phyloP scores from a whole-genome alignment of 2,888 invertebrate species.

The Cenopis cana region DNA sequence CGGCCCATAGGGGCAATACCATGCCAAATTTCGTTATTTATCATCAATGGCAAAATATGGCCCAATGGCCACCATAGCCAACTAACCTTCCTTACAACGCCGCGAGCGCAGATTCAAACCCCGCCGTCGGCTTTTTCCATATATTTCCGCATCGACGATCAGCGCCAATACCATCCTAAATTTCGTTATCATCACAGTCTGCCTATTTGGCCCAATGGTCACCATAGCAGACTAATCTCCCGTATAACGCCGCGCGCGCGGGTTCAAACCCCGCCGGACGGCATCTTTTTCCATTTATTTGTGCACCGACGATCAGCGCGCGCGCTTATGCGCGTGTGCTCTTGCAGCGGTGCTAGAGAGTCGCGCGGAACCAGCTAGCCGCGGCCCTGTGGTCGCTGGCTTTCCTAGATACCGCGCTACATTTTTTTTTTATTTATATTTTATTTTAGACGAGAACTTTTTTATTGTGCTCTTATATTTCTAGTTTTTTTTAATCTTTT shows the following conservation, averaged over 20 bases:
- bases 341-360: constrained; percentile 65
- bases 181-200: constrained; percentile 2
- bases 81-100: background rate
- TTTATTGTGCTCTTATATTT: too few relatives aligned
- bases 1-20: too few relatives aligned
- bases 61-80: too few relatives aligned
- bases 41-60: too few relatives aligned
- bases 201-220: constrained; percentile 19
- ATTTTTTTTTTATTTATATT: constrained; percentile 44
- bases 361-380: constrained; percentile 61
- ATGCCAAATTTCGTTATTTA: constrained; percentile 15
- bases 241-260: constrained; percentile 1
- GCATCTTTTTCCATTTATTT: constrained; percentile 37
- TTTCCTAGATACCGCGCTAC: constrained; percentile 71
- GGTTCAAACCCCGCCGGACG: constrained; percentile 25
- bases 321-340: constrained; percentile 52
- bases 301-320: constrained; percentile 62
- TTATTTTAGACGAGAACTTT: too few relatives aligned
- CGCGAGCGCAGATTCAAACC: constrained; percentile 22
- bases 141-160: too few relatives aligned
- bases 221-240: background rate
- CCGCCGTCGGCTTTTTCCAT: constrained; percentile 22
- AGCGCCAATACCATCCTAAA: constrained; percentile 2
- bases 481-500: too few relatives aligned
- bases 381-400: constrained; percentile 47